phyloP scores from a whole-genome alignment of 2,888 invertebrate species.

The Agrochola lota region DNA sequence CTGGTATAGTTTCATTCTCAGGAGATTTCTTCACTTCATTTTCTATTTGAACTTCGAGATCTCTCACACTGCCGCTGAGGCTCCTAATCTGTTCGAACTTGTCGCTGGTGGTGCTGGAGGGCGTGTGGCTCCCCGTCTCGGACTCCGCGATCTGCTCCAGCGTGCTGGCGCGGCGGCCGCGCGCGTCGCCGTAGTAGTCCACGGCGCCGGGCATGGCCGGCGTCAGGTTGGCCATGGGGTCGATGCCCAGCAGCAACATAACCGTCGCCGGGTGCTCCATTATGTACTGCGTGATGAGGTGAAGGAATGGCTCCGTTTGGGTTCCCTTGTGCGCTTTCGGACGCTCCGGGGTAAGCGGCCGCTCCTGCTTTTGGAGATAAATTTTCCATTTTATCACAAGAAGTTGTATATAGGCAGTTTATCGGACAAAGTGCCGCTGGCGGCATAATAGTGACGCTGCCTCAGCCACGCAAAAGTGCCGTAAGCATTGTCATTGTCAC shows the following conservation, averaged over 20 bases:
- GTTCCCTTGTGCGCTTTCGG: slow-evolving; percentile 86
- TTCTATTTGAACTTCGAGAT: slow-evolving; percentile 79
- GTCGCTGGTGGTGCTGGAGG: slow-evolving; percentile 85
- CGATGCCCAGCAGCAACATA: slow-evolving; percentile 93
- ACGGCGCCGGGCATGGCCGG: slow-evolving; percentile 84
- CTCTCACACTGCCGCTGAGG: slow-evolving; percentile 80
- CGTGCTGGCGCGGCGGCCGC: slow-evolving; percentile 82
- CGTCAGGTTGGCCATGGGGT: slow-evolving; percentile 89
- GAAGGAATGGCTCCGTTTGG: slow-evolving; percentile 92
- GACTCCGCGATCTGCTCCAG: slow-evolving; percentile 88
- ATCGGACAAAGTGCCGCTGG: no score
- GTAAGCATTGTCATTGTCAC: no score
- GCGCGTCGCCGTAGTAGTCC: slow-evolving; percentile 85
- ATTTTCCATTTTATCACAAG: slow-evolving; percentile 10
- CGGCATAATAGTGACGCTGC: no score
- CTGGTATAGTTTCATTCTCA: slow-evolving; percentile 79
- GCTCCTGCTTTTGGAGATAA: slow-evolving; percentile 79
- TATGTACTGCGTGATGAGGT: slow-evolving; percentile 92
- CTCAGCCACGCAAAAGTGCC: no score
- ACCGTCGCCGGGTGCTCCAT: slow-evolving; percentile 94
- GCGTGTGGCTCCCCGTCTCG: slow-evolving; percentile 86
- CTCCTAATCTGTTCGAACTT: slow-evolving; percentile 79
- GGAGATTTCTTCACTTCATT: slow-evolving; percentile 76
- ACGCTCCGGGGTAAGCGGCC: slow-evolving; percentile 83
- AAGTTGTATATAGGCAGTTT: not conserved